Base-by-base conservation (phyloP, 37 sponge, comb jelly and placozoan species). In the Agelas oroides region DNA sequence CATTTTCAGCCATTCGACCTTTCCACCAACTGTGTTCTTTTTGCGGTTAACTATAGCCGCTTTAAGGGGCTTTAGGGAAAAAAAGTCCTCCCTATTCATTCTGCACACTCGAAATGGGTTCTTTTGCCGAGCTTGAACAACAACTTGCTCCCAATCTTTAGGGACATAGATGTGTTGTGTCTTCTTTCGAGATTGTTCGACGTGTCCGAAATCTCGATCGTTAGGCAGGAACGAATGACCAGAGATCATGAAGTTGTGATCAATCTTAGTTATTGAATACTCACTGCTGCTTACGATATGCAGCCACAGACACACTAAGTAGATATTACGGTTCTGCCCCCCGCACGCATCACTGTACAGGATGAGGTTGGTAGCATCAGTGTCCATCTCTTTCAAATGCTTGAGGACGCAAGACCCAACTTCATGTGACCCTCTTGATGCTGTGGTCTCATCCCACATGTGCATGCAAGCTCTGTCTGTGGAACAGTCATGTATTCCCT, bases 181-280 rank as follows among this genome's bases (percentile, higher is more conserved):
- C 15, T 35, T n/a, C 39, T 35, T 67, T n/a, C 34, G 30, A 24
- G 82, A 52, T 28, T 54, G n/a, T 37, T 81, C 82, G 19, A 81
- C 38, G 14, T 56, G 14, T 16, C 83, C 73, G 38, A 76, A 76
- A 58, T 76, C 77, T 57, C 61, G 54, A 36, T 82, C 83, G 46
- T 82, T 82, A 33, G 83, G 83, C n/a, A 72, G 63, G n/a, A 59
- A 82, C 2, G 83, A 72, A 82, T 82, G 83, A 19, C 83, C 83
- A 1, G 28, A 31, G 32, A 72, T 28, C 83, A 82, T 72, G 63
- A 82, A 82, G 64, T 82, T 82, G 59, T 82, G 83, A 53, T 81
- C 82, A 70, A 81, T 81, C 27, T 53, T 32, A 28, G 58, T 70
- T 23, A 70, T 56, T 36, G 64, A 38, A 33, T 68, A 70, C 32